Base-by-base conservation (phyloP, 2,113 vertebrate genomes). In the Callopanchax toddi region DNA sequence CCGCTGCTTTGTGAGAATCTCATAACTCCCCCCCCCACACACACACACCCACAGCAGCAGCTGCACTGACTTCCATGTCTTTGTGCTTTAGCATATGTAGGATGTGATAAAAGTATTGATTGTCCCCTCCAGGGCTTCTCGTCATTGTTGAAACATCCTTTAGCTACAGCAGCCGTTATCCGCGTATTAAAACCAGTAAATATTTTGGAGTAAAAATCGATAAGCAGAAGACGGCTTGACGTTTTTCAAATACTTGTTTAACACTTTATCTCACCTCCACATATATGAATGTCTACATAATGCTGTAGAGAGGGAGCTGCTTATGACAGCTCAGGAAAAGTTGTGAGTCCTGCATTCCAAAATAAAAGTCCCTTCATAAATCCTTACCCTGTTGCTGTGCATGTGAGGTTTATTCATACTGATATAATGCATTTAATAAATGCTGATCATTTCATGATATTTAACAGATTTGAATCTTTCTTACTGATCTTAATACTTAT, bases 401-500 rank as follows among this genome's bases (percentile, higher is more conserved):
- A 70, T 32, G 75, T 50, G 7, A 76, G 71, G 67, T 76, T 86
- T 74, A 81, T 87, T n/a, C n/a, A n/a, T n/a, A n/a, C n/a, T n/a
- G n/a, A n/a, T n/a, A n/a, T n/a, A n/a, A n/a, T n/a, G n/a, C n/a
- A n/a, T n/a, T n/a, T n/a, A n/a, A n/a, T n/a, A n/a, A n/a, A n/a
- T n/a, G n/a, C n/a, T n/a, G n/a, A n/a, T n/a, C n/a, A n/a, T n/a
- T n/a, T n/a, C n/a, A n/a, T n/a, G n/a, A n/a, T n/a, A n/a, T 86
- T 59, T 76, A 85, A 17, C 7, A 20, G 8, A 20, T 20, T 20
- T 44, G 42, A 44, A 11, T 44, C n/a, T 20, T 18, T 20, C n/a
- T 20, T n/a, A 20, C n/a, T 3, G 9, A 20, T 44, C 17, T 42
- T 42, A 16, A 8, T 16, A 42, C 17, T 42, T 42, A 42, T 42